Evolutionary conservation across 2,888 invertebrate species (phyloP).

Genomic region (Watsonalla binaria): DNA sequence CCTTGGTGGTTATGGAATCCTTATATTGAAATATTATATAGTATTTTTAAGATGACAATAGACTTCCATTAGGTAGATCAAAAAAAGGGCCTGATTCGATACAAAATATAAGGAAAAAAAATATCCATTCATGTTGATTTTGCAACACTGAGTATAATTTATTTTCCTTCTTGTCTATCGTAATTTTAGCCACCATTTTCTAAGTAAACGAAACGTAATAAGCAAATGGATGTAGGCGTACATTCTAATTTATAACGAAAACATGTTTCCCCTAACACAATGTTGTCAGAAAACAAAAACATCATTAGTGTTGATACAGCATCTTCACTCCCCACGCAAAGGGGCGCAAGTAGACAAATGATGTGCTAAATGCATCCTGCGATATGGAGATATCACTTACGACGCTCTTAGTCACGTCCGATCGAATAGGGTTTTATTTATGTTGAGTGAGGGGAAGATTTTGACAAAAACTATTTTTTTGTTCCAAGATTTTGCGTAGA

Average conservation of each 20-base stretch:
- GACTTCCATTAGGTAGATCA: too few species aligned
- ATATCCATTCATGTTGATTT: too few species aligned
- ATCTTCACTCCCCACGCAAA: slow-evolving; percentile 17
- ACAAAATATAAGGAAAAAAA: too few species aligned
- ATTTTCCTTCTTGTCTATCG: not conserved
- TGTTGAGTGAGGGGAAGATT: too few species aligned
- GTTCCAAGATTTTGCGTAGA: too few species aligned
- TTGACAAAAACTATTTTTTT: too few species aligned
- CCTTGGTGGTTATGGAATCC: too few species aligned
- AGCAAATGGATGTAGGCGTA: slow-evolving; percentile 13
- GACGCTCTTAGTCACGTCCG: not conserved
- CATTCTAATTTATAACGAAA: slow-evolving; percentile 14
- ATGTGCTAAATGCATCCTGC: slow-evolving; percentile 20
- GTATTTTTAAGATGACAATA: too few species aligned
- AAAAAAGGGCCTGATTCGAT: too few species aligned
- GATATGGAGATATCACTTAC: slow-evolving; percentile 22
- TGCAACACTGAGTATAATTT: too few species aligned
- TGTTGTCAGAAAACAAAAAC: slow-evolving; percentile 22
- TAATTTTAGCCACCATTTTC: not conserved
- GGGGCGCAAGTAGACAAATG: slow-evolving; percentile 43
- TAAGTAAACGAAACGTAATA: slow-evolving; percentile 7
- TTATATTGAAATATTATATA: not conserved
- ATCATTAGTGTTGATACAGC: slow-evolving; percentile 18
- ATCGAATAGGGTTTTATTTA: not conserved
- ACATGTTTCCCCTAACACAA: slow-evolving; percentile 10